These are phyloP conservation scores for Pogonophryne albipinna DNA, from an alignment of 2,797 vertebrate species.

Conservation along the genomic window DNA sequence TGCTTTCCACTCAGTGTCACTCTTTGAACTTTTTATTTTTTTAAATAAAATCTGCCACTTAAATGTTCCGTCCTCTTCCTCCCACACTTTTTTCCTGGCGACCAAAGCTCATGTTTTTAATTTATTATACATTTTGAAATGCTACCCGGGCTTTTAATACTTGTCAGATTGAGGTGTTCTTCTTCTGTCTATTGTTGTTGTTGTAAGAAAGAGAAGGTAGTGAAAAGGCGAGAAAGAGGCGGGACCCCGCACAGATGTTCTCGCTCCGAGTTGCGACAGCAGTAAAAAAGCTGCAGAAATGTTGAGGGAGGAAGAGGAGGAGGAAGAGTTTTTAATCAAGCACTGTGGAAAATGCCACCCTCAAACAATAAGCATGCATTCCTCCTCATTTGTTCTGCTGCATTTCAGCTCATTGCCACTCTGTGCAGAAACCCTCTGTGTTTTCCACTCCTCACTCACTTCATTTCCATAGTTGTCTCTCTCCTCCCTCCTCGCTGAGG, in stretches of 20 bases:
- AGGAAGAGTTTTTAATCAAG: conserved; percentile 42
- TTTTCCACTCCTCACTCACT: not conserved
- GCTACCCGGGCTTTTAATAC: conserved; percentile 62
- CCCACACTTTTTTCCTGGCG: conserved; percentile 68
- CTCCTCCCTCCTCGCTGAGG: conserved; percentile 9
- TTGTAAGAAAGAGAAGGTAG: conserved; percentile 56
- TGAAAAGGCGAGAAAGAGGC: not conserved
- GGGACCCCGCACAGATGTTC: conserved; percentile 15
- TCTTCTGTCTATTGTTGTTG: conserved; percentile 39
- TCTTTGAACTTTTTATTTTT: conserved; percentile 67
- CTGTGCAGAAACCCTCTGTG: conserved; percentile 11
- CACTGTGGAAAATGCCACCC: conserved; percentile 35
- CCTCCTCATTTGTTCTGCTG: conserved; percentile 54
- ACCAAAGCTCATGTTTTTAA: conserved; percentile 78
- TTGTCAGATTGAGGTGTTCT: conserved; percentile 55
- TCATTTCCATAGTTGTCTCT: conserved; percentile 1
- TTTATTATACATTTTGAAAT: conserved; percentile 80
- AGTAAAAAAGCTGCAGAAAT: conserved; percentile 53
- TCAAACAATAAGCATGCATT: conserved; percentile 51
- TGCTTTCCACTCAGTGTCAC: conserved; percentile 57
- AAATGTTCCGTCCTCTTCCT: conserved; percentile 32
- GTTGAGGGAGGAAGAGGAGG: not conserved
- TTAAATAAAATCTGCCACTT: too few relatives aligned
- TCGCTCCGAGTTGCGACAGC: conserved; percentile 40
- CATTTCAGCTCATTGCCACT: conserved; percentile 34